Conservation (phyloP, 2,888 invertebrate genomes). For the Himalopsyche japonica region DNA sequence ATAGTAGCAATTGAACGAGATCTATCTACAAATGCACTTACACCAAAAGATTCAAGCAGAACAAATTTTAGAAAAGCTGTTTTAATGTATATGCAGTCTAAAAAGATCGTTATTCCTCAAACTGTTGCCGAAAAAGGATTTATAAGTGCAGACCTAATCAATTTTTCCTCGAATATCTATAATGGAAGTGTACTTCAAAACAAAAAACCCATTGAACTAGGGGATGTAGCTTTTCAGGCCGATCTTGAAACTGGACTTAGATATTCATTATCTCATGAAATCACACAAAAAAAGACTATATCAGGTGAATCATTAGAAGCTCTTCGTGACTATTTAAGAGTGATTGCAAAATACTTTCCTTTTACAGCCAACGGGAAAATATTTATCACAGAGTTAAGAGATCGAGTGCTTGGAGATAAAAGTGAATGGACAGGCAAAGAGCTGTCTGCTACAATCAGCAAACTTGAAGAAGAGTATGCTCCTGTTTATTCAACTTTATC, state of each 20-base stretch:
- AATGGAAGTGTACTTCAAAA: background rate
- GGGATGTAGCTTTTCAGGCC: constrained; percentile 75
- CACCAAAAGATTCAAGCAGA: constrained; percentile 52
- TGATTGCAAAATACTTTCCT: constrained; percentile 80
- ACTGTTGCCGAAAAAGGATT: background rate
- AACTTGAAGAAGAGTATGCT: constrained; percentile 58
- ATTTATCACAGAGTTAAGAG: constrained; percentile 66
- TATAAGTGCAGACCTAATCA: background rate
- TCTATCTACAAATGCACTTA: constrained; percentile 49
- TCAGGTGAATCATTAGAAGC: constrained; percentile 72
- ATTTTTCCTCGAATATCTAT: background rate
- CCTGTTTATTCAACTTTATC: constrained; percentile 61
- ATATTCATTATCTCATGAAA: constrained; percentile 82
- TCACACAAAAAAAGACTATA: constrained; percentile 71
- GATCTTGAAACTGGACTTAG: constrained; percentile 89
- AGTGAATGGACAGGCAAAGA: constrained; percentile 63
- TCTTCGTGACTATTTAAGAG: constrained; percentile 71
- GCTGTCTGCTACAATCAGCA: constrained; percentile 61
- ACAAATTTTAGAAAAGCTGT: constrained; percentile 57
- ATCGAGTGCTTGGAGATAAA: constrained; percentile 56
- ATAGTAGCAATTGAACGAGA: constrained; percentile 58
- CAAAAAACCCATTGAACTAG: constrained; percentile 32
- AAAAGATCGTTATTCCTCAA: constrained; percentile 39
- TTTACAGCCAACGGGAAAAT: constrained; percentile 68
- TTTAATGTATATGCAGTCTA: constrained; percentile 56